Conservation (phyloP, 2,797 vertebrate species). For the Amniataba percoides region DNA sequence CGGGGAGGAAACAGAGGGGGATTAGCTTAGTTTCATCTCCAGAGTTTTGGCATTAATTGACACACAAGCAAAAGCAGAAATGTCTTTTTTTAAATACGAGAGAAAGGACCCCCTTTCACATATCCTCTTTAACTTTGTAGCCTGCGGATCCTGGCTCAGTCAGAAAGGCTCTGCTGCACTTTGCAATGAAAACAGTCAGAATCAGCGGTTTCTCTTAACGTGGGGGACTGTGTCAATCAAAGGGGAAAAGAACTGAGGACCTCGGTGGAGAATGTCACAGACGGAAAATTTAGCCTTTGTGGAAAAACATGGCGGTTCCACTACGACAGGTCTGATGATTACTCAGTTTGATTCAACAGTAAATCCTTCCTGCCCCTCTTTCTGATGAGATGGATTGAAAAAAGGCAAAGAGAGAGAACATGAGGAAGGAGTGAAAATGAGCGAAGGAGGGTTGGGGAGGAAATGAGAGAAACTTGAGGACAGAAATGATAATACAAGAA, state of each 20-base stretch:
- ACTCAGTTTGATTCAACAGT: constrained; percentile 13
- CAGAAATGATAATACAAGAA: background rate
- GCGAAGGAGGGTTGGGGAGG: background rate
- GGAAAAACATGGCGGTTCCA: constrained; percentile 31
- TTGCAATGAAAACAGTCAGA: constrained; percentile 43
- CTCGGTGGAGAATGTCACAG: constrained; percentile 25
- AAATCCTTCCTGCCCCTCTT: constrained; percentile 20
- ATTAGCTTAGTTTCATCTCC: constrained; percentile 71
- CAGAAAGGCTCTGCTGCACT: background rate
- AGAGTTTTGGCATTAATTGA: constrained; percentile 68
- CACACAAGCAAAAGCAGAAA: constrained; percentile 32
- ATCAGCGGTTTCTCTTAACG: constrained; percentile 35
- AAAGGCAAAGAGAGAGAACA: background rate
- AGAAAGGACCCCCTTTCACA: constrained; percentile 6
- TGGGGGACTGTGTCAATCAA: constrained; percentile 58
- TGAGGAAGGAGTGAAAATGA: background rate
- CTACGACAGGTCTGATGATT: constrained; percentile 14
- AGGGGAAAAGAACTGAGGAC: background rate
- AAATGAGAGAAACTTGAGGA: background rate
- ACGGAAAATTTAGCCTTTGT: constrained; percentile 28
- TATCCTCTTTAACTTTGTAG: constrained; percentile 8
- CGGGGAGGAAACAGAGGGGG: constrained; percentile 64
- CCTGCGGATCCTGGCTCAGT: constrained; percentile 26
- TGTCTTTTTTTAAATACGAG: constrained; percentile 5
- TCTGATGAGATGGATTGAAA: constrained; percentile 3